Base-by-base conservation (phyloP, 2,888 invertebrate genomes). In the Orthosia cruda region DNA sequence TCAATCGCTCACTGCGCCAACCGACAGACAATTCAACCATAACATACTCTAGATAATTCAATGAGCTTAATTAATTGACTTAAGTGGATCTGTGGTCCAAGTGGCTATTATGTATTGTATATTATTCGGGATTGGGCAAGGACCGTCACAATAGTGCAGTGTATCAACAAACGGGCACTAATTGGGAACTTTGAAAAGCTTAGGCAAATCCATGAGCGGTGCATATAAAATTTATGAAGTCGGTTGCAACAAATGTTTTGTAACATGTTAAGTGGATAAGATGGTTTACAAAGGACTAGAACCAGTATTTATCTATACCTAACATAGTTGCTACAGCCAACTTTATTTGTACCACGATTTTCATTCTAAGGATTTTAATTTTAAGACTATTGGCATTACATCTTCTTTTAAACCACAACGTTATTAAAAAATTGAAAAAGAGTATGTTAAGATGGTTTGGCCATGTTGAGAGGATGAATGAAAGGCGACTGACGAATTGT, bases 181-280 rank as follows among this genome's bases (percentile, higher is more conserved):
- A 87, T 86, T 87, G 85, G 83, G 79, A 80, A 85, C 83, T 79
- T 85, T 81, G 83, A 89, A 82, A 81, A 79, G 82, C 74, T 85
- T 85, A 81, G 77, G 83, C 77, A 66, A 81, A 57, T 74, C 81
- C 81, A 87, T 83, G 69, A 68, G 73, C 55, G 75, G 68, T 79
- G 69, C 70, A 81, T 78, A 81, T 85, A 84, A 32, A 54, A 55
- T 64, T 0, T 20, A 77, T 72, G 66, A 32, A 26, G 58, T 40
- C 26, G 26, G 11, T 45, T 63, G 52, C 20, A 59, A n/a, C 45
- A 20, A 20, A 71, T 55, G 4, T 69, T 57, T 23, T 47, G 9
- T 23, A 57, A 23, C 16, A 18, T 20, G 11, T 18, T 18, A 18
- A 47, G 3, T 47, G 7, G 15, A 9, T n/a, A 26, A 13, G 15